Evolutionary conservation across 2,888 invertebrate species (phyloP).

Genomic region (Gastracanthus pulcherrimus): DNA sequence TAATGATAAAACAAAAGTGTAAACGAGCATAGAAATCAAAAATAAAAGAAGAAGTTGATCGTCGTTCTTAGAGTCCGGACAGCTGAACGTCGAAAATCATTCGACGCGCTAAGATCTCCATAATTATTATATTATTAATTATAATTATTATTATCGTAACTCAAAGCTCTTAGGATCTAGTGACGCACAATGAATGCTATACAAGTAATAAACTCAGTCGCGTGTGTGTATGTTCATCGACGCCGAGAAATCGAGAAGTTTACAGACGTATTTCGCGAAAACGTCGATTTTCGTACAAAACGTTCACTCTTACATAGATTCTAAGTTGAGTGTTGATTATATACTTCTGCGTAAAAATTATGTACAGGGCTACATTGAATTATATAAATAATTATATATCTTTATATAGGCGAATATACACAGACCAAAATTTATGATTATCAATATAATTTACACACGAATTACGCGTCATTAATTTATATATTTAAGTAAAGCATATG

Average conservation of each 20-base stretch:
- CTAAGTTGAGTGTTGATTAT: background rate
- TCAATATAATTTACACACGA: constrained; percentile 2
- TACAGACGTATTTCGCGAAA: background rate
- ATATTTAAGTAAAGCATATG: background rate
- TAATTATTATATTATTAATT: constrained; percentile 1
- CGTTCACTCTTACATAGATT: background rate
- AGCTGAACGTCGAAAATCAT: background rate
- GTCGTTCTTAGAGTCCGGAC: constrained; percentile 5
- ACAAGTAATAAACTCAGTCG: constrained; percentile 47
- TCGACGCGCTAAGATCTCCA: background rate
- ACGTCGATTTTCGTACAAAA: background rate
- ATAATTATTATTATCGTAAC: background rate
- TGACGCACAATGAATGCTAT: constrained; percentile 39
- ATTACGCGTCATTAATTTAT: background rate
- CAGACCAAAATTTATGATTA: constrained; percentile 8
- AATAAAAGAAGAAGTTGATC: background rate
- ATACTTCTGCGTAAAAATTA: background rate
- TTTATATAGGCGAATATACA: constrained; percentile 12
- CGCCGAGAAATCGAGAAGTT: constrained; percentile 7
- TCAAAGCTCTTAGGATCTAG: constrained; percentile 31
- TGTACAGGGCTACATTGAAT: constrained; percentile 13
- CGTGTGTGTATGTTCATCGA: background rate
- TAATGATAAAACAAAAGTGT: background rate
- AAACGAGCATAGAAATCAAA: constrained; percentile 2
- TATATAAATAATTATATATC: constrained; percentile 11